Evolutionary conservation across 2,888 invertebrate species (phyloP), one percentile per base, ranked within the genome.

Genomic region (Drosophila demipolita): DNA sequence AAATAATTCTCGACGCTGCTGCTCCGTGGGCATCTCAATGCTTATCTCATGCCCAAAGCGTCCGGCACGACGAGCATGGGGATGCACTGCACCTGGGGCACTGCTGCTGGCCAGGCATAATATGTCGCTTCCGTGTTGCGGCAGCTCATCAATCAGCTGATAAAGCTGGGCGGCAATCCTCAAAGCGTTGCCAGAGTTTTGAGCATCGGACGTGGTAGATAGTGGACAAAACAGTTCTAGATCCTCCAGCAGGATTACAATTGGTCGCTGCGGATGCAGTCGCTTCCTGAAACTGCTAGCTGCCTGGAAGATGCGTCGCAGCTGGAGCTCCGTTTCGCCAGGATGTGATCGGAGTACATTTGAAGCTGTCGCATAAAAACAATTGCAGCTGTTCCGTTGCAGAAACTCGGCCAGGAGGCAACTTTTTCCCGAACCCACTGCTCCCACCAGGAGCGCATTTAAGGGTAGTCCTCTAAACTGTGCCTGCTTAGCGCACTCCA

Each of bases 391-490:
- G 78, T 93, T 91, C 40, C 93, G 90, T 3, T 90, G 88, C 8
- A 95, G 93, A 38, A 94, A 93, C 35, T 94, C 93, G 58, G 92
- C 90, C 3, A 95, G 93, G 38, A 95, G 87, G 9, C 94, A 92
- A 12, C 94, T 94, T 91, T 95, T 95, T 23, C 95, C 95, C 82
- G 94, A 94, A 8, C 95, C 95, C 3, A 94, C 92, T 17, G 95
- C 94, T 3, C 95, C 95, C 71, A 87, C 83, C 0, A 93, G 9
- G 3, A 93, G 59, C 0, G 85, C 85, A 75, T 92, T 93, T 8
- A 84, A 59, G 2, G 88, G 75, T 4, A 80, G n/a, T 7, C 78
- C 68, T 3, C 40, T 45, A 2, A 73, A 50, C 11, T 80, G 49
- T 12, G 32, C 3, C 3, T 38, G 32, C 0, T 23, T 20, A 20